These are phyloP conservation scores for Temnopleurus reevesii DNA, from an alignment of 53 echinoderm and acorn worm genomes.

Conservation along the genomic window DNA sequence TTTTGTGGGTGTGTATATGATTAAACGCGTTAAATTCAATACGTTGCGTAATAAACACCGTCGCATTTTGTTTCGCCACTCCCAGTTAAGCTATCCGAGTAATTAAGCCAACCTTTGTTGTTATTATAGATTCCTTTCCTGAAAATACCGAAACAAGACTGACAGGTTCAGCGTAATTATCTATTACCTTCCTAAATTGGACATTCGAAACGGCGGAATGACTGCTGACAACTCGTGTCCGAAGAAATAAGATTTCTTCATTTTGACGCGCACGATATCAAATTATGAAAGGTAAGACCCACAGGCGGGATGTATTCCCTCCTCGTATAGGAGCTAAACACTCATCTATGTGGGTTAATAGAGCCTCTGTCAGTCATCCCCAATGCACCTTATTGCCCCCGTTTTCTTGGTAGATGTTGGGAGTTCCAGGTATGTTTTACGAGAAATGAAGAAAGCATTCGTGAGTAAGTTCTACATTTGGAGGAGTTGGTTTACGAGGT, in stretches of 20 bases:
- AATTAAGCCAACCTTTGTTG: background rate
- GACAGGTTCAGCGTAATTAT: background rate
- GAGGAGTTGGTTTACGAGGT: background rate
- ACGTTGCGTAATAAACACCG: background rate
- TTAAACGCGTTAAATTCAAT: background rate
- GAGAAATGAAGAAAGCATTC: conserved; percentile 1
- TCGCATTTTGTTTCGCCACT: background rate
- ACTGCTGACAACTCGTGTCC: background rate
- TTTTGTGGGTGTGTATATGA: background rate
- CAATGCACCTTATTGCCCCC: background rate
- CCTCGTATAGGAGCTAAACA: background rate
- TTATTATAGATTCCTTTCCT: background rate
- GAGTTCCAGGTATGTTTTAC: conserved; percentile 7
- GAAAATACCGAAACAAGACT: background rate
- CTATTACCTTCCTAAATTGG: background rate
- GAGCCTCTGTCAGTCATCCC: background rate
- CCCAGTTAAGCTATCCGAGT: background rate
- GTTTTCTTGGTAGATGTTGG: background rate
- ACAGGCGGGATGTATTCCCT: background rate
- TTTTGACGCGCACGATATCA: background rate
- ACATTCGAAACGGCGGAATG: background rate
- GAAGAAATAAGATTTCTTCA: background rate
- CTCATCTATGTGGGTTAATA: conserved; percentile 29
- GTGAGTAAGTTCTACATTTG: background rate
- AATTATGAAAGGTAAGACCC: background rate